These are phyloP conservation scores for Elanoides forficatus DNA, from an alignment of 2,113 vertebrate species.

Conservation along the genomic window DNA sequence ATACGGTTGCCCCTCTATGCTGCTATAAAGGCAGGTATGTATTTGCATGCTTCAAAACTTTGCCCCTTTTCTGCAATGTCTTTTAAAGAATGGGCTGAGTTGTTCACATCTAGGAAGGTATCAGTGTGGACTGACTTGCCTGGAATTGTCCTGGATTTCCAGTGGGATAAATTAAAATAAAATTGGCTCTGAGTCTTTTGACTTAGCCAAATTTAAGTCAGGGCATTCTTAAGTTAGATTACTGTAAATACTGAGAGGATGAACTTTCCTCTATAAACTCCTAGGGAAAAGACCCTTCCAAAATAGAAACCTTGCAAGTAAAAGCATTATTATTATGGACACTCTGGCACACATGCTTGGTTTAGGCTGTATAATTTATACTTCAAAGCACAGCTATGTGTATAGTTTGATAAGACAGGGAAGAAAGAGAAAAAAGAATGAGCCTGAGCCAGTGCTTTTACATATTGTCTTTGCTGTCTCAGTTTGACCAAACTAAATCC, in stretches of 20 bases:
- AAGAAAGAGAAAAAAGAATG: not conserved
- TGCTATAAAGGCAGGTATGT: conserved; percentile 85
- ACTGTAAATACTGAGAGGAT: not conserved
- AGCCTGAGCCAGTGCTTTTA: not conserved
- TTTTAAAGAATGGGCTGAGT: not conserved
- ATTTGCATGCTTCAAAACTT: too few species aligned
- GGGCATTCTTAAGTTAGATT: not conserved
- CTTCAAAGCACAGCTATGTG: conserved; percentile 34
- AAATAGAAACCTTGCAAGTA: not conserved
- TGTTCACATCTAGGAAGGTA: not conserved
- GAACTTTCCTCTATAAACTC: not conserved
- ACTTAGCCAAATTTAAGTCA: not conserved
- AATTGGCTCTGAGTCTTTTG: not conserved
- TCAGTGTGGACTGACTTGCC: not conserved
- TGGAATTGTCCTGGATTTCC: not conserved
- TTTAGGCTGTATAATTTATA: not conserved
- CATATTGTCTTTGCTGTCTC: not conserved
- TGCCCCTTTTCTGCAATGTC: not conserved
- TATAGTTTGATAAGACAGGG: not conserved
- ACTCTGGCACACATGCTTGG: not conserved
- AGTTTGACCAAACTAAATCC: not conserved
- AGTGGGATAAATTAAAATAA: not conserved
- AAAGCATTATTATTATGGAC: not conserved
- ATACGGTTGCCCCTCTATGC: conserved; percentile 87
- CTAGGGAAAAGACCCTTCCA: not conserved